Base-by-base conservation (phyloP, 2,113 vertebrate genomes). In the Periophthalmodon schlosseri region DNA sequence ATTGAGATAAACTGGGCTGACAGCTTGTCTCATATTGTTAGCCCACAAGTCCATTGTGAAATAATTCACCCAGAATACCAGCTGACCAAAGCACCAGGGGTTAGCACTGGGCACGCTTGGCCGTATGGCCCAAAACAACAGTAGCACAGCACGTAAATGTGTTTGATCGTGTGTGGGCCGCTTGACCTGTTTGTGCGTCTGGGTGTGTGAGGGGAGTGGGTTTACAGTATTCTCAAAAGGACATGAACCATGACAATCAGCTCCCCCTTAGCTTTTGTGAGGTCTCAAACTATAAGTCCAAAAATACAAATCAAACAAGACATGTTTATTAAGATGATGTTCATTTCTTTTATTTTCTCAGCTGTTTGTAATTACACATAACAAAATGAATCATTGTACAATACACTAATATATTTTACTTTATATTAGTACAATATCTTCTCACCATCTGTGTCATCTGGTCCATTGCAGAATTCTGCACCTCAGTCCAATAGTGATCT, bases 1-100 rank as follows among this genome's bases (percentile, higher is more conserved):
- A 74, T 54, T 86, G 86, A 79, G 82, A 87, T 86, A 78, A 92
- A 72, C 81, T 49, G 81, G 72, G 47, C 76, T 84, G 85, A 88
- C 90, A 93, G 90, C 82, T 81, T 92, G 91, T 91, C 88, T 72
- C 72, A 84, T 86, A 75, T 73, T 75, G 76, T 92, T 90, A 91
- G 85, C 50, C 74, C 14, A 72, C 68, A 66, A 84, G 81, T 80
- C 70, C 69, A 77, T 78, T 84, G 83, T 74, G 74, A 78, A 76
- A 80, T 66, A 88, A 89, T 77, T 91, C 89, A 91, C 72, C 78
- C 89, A 88, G 88, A 91, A 91, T 74, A 86, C 76, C 86, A 91
- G 87, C 90, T 87, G 88, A 91, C 74, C 79, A 73, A 84, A 86
- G 87, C 84, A 86, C 13, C 18, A 21, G 66, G 64, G 52, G 47